phyloP scores from a whole-genome alignment of 2,888 invertebrate species.

The Synanthedon andrenaeformis region DNA sequence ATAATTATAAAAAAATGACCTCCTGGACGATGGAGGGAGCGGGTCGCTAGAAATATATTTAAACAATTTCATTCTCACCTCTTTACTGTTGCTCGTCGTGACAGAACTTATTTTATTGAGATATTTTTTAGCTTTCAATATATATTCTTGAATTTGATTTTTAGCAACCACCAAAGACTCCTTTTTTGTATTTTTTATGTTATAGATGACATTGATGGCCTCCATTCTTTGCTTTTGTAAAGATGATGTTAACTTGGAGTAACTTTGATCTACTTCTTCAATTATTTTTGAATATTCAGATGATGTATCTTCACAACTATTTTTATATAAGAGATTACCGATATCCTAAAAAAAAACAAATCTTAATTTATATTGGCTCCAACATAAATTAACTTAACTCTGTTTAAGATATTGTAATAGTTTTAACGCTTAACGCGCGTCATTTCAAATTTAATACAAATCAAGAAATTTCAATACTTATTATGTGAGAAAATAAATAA shows the following conservation, averaged over 20 bases:
- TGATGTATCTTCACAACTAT: slow-evolving; percentile 31
- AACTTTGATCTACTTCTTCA: slow-evolving; percentile 56
- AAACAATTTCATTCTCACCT: background rate
- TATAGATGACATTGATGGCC: slow-evolving; percentile 35
- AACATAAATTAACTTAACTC: background rate
- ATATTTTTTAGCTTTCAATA: slow-evolving; percentile 33
- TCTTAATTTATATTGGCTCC: background rate
- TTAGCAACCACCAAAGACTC: slow-evolving; percentile 37
- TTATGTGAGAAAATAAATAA: too few species aligned
- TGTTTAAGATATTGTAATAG: too few species aligned
- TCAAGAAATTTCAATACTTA: too few species aligned
- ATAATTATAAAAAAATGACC: too few species aligned
- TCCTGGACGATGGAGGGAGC: too few species aligned
- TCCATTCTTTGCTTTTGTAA: slow-evolving; percentile 66
- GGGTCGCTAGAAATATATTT: too few species aligned
- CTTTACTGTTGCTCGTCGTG: slow-evolving; percentile 22
- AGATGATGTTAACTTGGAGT: slow-evolving; percentile 56
- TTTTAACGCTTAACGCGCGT: too few species aligned
- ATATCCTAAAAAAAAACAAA: slow-evolving; percentile 35
- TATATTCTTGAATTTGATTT: slow-evolving; percentile 25
- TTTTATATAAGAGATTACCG: slow-evolving; percentile 42
- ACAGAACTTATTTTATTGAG: slow-evolving; percentile 21
- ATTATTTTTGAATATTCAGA: slow-evolving; percentile 32
- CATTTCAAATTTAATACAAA: too few species aligned
- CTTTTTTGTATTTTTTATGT: slow-evolving; percentile 34